Conservation (phyloP, 2,888 invertebrate species). For the Polyommatus iphigenia region DNA sequence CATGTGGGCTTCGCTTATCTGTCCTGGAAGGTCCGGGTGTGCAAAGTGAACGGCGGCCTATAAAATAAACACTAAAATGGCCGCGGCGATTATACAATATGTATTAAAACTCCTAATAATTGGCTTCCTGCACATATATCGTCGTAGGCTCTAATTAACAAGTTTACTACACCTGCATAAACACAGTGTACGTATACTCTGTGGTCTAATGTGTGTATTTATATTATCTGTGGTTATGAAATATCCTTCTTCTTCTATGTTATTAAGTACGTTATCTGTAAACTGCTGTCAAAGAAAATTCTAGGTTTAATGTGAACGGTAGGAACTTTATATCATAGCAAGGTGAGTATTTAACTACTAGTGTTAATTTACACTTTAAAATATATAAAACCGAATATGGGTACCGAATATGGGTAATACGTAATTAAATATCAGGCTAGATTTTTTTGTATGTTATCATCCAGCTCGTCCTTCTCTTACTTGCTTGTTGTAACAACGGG, state of each 20-base stretch:
- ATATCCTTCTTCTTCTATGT: slow-evolving; percentile 40
- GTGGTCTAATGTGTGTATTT: slow-evolving; percentile 33
- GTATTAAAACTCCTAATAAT: slow-evolving; percentile 25
- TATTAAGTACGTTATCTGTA: slow-evolving; percentile 35
- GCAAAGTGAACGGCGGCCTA: slow-evolving; percentile 14
- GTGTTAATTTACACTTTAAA: background rate
- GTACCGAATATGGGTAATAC: no score
- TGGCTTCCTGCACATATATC: slow-evolving; percentile 27
- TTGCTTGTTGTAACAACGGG: background rate
- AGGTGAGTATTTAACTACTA: background rate
- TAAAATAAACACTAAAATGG: slow-evolving; percentile 16
- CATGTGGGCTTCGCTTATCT: slow-evolving; percentile 15
- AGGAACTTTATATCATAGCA: background rate
- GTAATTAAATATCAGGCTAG: no score
- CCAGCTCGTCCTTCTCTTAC: no score
- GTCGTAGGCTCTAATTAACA: slow-evolving; percentile 28
- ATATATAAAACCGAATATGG: background rate
- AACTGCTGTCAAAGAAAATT: slow-evolving; percentile 25
- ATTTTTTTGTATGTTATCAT: no score
- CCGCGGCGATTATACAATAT: slow-evolving; percentile 5
- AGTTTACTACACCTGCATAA: slow-evolving; percentile 30
- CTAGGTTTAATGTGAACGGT: slow-evolving; percentile 18
- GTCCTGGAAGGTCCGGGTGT: slow-evolving; percentile 19
- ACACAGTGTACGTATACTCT: slow-evolving; percentile 36
- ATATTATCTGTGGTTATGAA: slow-evolving; percentile 40